Base-by-base conservation (phyloP, 2,797 vertebrate genomes). In the Ataeniobius toweri region DNA sequence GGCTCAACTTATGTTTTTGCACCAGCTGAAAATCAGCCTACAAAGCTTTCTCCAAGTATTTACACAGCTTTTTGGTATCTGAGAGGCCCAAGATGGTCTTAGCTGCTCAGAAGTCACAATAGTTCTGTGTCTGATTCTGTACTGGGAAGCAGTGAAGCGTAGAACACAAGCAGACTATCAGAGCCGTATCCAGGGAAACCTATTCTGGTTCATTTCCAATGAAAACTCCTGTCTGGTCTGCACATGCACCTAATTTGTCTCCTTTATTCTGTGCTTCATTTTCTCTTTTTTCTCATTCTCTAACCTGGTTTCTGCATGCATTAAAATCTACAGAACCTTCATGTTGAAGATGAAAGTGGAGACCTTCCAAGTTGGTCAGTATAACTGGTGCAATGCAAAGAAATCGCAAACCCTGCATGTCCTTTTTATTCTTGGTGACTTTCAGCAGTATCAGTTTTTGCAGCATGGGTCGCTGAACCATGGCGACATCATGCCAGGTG, bases 1-100 rank as follows among this genome's bases (percentile, higher is more conserved):
- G 53, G 75, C 50, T 0, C 24, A 20, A 9, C 6, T 2, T 6
- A 1, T 18, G 39, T 22, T 56, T 26, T 73, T 24, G 36, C 79
- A 50, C 46, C 56, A 61, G 73, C 39, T 61, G 46, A 58, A 68
- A 36, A 65, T 41, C 69, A 53, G 76, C 46, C n/a, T 28, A 7
- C 31, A 53, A 12, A 61, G 5, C 39, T 55, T 55, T 44, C 50
- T 28, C 72, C 22, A n/a, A 6, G 69, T 59, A n/a, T 77, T 81
- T 69, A 39, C 51, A 24, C 53, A 68, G 44, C 39, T 61, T 75
- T 69, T 59, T 36, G 55, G 46, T 36, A 28, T 22, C 53, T 36
- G 75, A 77, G 61, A 53, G 53, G 18, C 4, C 24, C n/a, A 10
- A n/a, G 8, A 14, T 28, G 24, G 58, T 22, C 10, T 51, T 51